A percentile compares a stretch with the other conserved stretches of the same genome.
Conservation (phyloP, 2,888 invertebrate species). For the Bombylius discolor region DNA sequence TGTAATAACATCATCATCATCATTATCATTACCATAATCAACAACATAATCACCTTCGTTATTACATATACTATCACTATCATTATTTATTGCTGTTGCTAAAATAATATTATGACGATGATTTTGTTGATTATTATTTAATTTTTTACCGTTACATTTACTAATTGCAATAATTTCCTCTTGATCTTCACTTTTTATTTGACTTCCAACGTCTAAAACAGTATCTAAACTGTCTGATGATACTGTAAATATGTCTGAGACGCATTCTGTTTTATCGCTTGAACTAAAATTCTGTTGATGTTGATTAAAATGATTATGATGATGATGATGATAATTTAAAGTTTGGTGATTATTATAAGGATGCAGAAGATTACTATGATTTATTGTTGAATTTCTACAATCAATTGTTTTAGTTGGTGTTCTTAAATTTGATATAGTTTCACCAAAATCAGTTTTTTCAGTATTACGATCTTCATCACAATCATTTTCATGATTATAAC, state of each 20-base stretch:
- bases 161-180: slow-evolving; percentile 1
- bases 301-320: too few relatives aligned
- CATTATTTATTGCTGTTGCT: background rate
- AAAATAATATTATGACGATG: background rate
- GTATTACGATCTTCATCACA: background rate
- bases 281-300: too few relatives aligned
- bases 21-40: background rate
- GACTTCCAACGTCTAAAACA: slow-evolving; percentile 31
- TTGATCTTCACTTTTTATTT: slow-evolving; percentile 12
- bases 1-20: background rate
- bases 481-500: background rate
- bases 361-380: too few relatives aligned
- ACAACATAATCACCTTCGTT: background rate
- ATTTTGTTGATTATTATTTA: background rate
- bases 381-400: too few relatives aligned
- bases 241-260: slow-evolving; percentile 17
- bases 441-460: too few relatives aligned
- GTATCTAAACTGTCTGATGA: slow-evolving; percentile 36
- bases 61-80: too few relatives aligned
- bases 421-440: too few relatives aligned
- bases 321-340: background rate
- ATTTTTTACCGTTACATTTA: background rate
- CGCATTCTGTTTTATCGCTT: background rate
- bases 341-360: background rate
- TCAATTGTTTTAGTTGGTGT: too few relatives aligned